Conservation (phyloP, 1,140 invertebrate species). For the Akabosia matsudoensis region DNA sequence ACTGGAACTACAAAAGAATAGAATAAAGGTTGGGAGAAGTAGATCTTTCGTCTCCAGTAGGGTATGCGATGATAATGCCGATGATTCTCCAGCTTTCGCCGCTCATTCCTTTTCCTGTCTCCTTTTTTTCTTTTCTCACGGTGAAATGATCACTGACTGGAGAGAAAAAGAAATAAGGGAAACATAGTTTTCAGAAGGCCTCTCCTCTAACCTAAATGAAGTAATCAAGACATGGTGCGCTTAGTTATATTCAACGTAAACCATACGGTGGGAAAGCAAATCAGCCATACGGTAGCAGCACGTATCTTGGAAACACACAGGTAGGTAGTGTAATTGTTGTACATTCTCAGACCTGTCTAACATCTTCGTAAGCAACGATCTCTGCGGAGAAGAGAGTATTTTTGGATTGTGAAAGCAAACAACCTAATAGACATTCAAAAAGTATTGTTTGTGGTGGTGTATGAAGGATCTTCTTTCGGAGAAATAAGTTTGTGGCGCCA, state of each 20-base stretch:
- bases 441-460: neutral
- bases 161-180: neutral
- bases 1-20: too few species aligned
- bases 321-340: too few species aligned
- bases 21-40: too few species aligned
- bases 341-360: too few species aligned
- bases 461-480: neutral
- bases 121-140: neutral
- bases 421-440: conserved; percentile 14
- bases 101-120: neutral
- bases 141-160: neutral
- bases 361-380: too few species aligned
- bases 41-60: too few species aligned
- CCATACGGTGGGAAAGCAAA: too few species aligned
- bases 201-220: neutral
- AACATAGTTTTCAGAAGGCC: neutral
- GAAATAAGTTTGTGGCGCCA: too few species aligned
- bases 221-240: conserved; percentile 3
- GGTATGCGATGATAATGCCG: conserved; percentile 1
- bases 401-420: neutral
- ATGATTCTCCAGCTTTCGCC: conserved; percentile 17
- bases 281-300: too few species aligned
- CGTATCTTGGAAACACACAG: too few species aligned
- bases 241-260: neutral
- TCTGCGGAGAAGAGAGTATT: too few species aligned